These are phyloP conservation scores for Eristalinus aeneus DNA, from an alignment of 2,888 invertebrate species.

Conservation along the genomic window DNA sequence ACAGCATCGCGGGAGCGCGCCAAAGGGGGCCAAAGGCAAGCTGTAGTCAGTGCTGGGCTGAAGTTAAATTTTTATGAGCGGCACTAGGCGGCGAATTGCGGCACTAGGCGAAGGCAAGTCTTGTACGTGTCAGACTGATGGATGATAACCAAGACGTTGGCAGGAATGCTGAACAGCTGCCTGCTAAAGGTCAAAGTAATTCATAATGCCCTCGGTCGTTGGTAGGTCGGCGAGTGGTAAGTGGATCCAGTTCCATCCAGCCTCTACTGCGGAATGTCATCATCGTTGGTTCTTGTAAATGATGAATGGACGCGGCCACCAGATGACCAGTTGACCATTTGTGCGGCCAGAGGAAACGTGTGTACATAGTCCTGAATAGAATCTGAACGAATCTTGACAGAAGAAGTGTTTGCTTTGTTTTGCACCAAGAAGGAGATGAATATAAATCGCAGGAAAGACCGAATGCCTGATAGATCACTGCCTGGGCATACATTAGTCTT, in stretches of 20 bases:
- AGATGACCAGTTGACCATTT: conserved; percentile 26
- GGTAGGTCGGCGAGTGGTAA: conserved; percentile 4
- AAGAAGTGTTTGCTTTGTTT: conserved; percentile 28
- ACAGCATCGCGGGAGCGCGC: not conserved
- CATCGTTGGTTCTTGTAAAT: conserved; percentile 15
- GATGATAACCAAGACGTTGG: conserved; percentile 13
- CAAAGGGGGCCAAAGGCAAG: not conserved
- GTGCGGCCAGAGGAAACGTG: conserved; percentile 35
- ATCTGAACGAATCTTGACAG: conserved; percentile 7
- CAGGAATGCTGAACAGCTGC: not conserved
- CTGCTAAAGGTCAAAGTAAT: conserved; percentile 39
- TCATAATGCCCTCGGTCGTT: conserved; percentile 14
- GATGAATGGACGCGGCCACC: conserved; percentile 30
- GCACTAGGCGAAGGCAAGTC: conserved; percentile 10
- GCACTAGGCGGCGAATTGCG: conserved; percentile 2
- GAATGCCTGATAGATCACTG: conserved; percentile 38
- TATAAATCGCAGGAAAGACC: conserved; percentile 47
- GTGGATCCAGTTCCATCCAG: not conserved
- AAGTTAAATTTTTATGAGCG: conserved; percentile 6
- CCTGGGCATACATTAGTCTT: conserved; percentile 24
- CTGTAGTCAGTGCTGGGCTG: not conserved
- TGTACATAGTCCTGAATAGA: conserved; percentile 4
- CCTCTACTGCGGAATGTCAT: not conserved
- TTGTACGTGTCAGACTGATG: conserved; percentile 19
- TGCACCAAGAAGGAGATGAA: conserved; percentile 35